Conservation (phyloP, 2,888 invertebrate genomes). For the Heliconius hortense region DNA sequence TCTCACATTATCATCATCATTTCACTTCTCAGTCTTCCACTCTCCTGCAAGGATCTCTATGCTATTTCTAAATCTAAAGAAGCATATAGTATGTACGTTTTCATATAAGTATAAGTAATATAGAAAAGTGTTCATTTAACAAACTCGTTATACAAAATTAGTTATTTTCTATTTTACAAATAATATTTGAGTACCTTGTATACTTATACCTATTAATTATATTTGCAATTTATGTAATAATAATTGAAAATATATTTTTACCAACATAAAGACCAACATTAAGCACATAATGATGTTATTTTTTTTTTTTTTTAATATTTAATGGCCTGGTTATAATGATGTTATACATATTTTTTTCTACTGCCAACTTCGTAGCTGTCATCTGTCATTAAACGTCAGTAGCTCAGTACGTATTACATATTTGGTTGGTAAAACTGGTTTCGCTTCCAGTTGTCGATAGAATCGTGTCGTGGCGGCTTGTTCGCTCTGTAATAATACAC, state of each 20-base stretch:
- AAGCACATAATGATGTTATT: background rate
- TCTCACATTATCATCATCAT: background rate
- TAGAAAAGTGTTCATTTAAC: no score
- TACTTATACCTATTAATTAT: no score
- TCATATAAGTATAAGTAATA: no score
- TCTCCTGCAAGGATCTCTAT: background rate
- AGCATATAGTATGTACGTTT: no score
- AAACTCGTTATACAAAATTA: no score
- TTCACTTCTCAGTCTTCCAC: background rate
- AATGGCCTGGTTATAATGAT: no score
- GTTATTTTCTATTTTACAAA: no score
- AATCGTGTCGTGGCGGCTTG: slow-evolving; percentile 53
- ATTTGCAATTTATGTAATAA: background rate
- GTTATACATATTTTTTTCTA: background rate
- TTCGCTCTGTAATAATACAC: slow-evolving; percentile 39
- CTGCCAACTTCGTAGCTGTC: slow-evolving; percentile 21
- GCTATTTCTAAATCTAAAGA: no score
- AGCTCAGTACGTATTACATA: slow-evolving; percentile 2
- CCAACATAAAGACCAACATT: background rate
- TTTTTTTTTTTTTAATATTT: no score
- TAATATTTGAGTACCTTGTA: no score
- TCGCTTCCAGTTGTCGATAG: slow-evolving; percentile 59
- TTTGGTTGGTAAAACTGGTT: slow-evolving; percentile 32
- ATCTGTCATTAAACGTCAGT: slow-evolving; percentile 30
- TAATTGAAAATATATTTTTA: background rate